Conservation (phyloP, 2,113 vertebrate species). For the Odocoileus hemionus region DNA sequence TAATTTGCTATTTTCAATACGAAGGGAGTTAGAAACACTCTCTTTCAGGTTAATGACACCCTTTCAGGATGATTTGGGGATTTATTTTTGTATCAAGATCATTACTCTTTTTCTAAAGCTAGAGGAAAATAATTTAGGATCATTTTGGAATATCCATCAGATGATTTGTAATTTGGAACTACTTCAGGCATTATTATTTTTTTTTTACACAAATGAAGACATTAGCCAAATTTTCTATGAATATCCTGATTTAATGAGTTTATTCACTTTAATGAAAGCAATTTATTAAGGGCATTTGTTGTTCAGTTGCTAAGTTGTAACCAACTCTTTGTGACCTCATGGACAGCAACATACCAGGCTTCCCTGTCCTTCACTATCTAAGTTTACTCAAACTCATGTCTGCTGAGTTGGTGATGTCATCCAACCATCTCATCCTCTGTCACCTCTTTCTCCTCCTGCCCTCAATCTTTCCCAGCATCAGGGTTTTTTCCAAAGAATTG, state of each 20-base stretch:
- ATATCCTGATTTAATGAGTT: background rate
- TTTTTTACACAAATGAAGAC: background rate
- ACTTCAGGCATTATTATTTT: background rate
- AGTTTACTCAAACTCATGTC: background rate
- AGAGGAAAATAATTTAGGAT: conserved; percentile 12
- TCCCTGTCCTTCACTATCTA: background rate
- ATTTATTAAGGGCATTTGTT: background rate
- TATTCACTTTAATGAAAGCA: background rate
- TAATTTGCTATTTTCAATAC: background rate
- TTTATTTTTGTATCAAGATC: conserved; percentile 38
- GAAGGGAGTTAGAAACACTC: background rate
- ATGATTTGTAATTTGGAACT: conserved; percentile 15
- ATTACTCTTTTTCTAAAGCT: background rate
- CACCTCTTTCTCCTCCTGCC: background rate
- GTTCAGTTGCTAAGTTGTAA: background rate
- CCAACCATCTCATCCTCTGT: background rate
- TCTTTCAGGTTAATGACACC: conserved; percentile 13
- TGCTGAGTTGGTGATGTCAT: background rate
- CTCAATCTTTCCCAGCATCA: background rate
- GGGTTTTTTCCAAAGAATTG: background rate
- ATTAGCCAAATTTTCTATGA: background rate
- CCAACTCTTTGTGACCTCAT: background rate
- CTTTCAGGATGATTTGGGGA: background rate
- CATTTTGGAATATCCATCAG: background rate
- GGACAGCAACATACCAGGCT: background rate